Evolutionary conservation across 2,797 vertebrate genomes (phyloP), one percentile per base, ranked within the genome.

Genomic region (Sebastes itinus): DNA sequence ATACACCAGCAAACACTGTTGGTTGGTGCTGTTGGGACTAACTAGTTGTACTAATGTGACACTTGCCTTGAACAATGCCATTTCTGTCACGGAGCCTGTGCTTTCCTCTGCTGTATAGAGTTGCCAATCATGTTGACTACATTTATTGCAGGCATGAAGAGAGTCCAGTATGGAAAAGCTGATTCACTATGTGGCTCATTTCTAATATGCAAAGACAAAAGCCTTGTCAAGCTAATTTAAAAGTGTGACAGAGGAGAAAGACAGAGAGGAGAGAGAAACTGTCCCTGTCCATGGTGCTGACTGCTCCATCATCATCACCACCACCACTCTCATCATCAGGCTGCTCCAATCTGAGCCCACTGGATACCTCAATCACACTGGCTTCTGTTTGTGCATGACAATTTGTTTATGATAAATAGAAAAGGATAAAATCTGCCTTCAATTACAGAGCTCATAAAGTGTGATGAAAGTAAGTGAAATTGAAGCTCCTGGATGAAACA

Each of bases 211-310:
- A 42, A 75, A 4, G 25, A 58, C 27, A 62, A 72, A 70, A 16
- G 32, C n/a, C 22, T n/a, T 77, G 86, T 76, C 64, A 74, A 67
- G 59, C 49, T 69, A 10, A 84, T 85, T 80, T 69, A 4, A 61
- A 84, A 77, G 68, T 68, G 35, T 73, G 75, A 67, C 72, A 81
- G 49, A 65, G 30, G 52, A 46, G 22, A 67, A 23, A 78, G 72
- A 83, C 27, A 58, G 64, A 75, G 71, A 65, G 11, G 42, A 46
- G 42, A 46, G 42, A 78, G 55, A 64, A 54, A 64, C 38, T 84
- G 90, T 84, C 93, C 84, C 94, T 95, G 93, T 95, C 95, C 95
- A 94, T 91, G 94, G 95, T 95, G 90, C 95, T 96, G 94, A 96
- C 87, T 75, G 80, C 75, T 75, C 62, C 77, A 75, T 78, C 80